Conservation (phyloP, 2,113 vertebrate genomes). For the Lynx canadensis region DNA sequence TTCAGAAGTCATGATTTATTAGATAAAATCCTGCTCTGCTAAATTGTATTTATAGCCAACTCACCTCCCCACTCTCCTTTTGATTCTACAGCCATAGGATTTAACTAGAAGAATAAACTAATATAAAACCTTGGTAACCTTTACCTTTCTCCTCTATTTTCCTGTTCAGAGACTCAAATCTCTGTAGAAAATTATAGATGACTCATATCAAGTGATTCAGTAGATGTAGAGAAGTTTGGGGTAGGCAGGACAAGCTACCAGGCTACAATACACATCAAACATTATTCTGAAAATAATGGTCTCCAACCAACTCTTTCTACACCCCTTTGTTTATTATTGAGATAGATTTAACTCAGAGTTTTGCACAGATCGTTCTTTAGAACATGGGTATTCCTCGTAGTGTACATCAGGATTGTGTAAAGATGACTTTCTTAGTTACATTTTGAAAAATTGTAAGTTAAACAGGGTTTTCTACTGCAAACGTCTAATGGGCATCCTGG, state of each 20-base stretch:
- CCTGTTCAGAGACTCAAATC: background rate
- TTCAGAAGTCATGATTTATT: background rate
- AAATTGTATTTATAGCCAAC: background rate
- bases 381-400: background rate
- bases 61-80: background rate
- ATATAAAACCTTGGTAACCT: background rate
- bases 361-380: background rate
- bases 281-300: background rate
- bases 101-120: background rate
- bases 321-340: background rate
- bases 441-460: slow-evolving; percentile 1
- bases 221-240: background rate
- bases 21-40: slow-evolving; percentile 15
- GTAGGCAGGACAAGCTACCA: background rate
- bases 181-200: background rate
- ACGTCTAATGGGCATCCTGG: background rate
- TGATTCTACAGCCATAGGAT: background rate
- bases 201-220: slow-evolving; percentile 7
- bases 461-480: background rate
- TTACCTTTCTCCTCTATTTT: slow-evolving; percentile 2
- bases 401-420: background rate
- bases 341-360: background rate
- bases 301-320: background rate
- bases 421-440: background rate
- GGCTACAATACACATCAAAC: background rate